Percentiles rank a stretch among this genome's conserved stretches.
Conservation (phyloP, 2,113 vertebrate species). For the Bubalus kerabau region DNA sequence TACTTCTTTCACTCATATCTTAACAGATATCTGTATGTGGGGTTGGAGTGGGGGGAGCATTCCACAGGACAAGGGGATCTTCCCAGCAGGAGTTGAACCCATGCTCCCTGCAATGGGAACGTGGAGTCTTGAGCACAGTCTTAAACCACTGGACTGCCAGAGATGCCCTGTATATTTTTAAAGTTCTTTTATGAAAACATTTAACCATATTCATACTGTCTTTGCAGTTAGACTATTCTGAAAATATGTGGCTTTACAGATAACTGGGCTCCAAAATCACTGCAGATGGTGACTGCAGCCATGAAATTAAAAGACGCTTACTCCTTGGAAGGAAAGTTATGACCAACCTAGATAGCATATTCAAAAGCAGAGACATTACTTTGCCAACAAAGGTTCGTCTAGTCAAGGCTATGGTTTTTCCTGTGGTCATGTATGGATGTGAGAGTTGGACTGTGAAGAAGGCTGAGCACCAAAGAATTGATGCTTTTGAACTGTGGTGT, state of each 20-base stretch:
- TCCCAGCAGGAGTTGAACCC: background rate
- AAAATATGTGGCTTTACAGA: background rate
- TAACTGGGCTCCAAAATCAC: too few species aligned
- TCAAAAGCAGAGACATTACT: too few species aligned
- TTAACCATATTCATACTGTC: conserved; percentile 1
- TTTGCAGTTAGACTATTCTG: conserved; percentile 14
- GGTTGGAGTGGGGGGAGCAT: fast-evolving
- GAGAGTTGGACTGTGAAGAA: too few species aligned
- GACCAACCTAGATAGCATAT: too few species aligned
- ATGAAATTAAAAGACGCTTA: too few species aligned
- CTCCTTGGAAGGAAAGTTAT: too few species aligned
- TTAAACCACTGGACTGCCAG: background rate
- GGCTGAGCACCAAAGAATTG: too few species aligned
- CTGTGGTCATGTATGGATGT: too few species aligned
- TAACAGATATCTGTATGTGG: background rate
- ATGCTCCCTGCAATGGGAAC: background rate
- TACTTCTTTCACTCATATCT: background rate
- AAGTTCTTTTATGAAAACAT: background rate
- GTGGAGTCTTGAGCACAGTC: background rate
- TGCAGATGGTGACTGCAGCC: too few species aligned
- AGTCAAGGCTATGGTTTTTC: too few species aligned
- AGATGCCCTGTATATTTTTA: background rate
- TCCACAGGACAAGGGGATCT: background rate
- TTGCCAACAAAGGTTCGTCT: too few species aligned
- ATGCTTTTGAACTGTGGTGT: too few species aligned